These are phyloP conservation scores for Brachionus sp. DNA, from an alignment of 1,140 invertebrate genomes.

Conservation along the genomic window DNA sequence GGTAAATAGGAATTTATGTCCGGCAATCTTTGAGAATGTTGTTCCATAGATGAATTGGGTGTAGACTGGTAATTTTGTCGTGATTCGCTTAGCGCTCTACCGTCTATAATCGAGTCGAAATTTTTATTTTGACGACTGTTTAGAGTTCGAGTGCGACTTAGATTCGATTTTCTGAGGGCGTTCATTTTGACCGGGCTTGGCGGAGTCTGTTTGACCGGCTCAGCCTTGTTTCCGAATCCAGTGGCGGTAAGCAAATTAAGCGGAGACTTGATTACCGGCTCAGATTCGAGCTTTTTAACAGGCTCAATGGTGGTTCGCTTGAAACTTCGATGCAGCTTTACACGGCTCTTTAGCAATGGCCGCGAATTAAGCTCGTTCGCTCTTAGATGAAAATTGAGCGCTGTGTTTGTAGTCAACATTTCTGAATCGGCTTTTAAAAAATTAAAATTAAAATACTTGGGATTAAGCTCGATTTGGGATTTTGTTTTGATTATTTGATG, in stretches of 20 bases:
- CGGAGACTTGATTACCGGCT: background rate
- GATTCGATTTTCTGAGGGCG: background rate
- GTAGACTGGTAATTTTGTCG: background rate
- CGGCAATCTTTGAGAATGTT: background rate
- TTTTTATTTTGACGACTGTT: background rate
- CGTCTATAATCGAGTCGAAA: conserved; percentile 8
- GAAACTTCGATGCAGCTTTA: background rate
- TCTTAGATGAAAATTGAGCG: background rate
- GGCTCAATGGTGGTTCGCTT: background rate
- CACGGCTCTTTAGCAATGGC: background rate
- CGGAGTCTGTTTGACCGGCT: background rate
- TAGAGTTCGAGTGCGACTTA: background rate
- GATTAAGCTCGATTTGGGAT: background rate
- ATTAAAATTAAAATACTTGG: background rate
- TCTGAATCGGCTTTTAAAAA: conserved; percentile 20
- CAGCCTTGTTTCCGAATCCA: background rate
- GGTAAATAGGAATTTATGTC: conserved; percentile 1
- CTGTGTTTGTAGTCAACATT: background rate
- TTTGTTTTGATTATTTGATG: conserved; percentile 1
- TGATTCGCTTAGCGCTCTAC: background rate
- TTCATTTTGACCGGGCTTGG: background rate
- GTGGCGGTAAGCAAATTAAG: background rate
- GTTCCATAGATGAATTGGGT: background rate
- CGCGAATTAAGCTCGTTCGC: background rate
- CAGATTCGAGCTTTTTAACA: background rate